Conservation (phyloP, 2,888 invertebrate species). For the Euproctis similis region DNA sequence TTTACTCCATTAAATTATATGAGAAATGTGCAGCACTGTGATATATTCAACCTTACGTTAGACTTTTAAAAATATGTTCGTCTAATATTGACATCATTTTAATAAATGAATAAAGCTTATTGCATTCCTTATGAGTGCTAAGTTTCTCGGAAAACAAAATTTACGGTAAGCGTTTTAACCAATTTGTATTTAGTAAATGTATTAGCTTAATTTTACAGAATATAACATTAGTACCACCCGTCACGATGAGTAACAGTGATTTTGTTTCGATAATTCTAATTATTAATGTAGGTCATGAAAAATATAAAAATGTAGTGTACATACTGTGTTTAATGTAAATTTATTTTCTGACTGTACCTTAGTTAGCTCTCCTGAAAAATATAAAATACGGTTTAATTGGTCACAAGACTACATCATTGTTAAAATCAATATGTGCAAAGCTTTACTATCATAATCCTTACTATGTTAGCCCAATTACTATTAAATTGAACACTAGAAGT, state of each 20-base stretch:
- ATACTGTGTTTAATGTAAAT: background rate
- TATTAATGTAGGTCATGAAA: slow-evolving; percentile 27
- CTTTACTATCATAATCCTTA: no score
- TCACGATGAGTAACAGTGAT: background rate
- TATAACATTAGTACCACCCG: background rate
- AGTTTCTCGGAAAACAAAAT: slow-evolving; percentile 36
- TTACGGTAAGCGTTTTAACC: slow-evolving; percentile 30
- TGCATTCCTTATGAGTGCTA: slow-evolving; percentile 38
- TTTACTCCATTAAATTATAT: slow-evolving; percentile 36
- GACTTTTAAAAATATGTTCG: slow-evolving; percentile 25
- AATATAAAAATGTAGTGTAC: slow-evolving; percentile 23
- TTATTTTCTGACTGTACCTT: no score
- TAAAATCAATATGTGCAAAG: no score
- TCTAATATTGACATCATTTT: slow-evolving; percentile 26
- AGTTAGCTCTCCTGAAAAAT: no score
- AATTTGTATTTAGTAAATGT: background rate
- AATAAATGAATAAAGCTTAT: slow-evolving; percentile 39
- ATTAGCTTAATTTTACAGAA: background rate
- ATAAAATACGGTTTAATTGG: no score
- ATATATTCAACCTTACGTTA: slow-evolving; percentile 27
- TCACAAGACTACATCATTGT: no score
- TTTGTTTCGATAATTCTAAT: slow-evolving; percentile 6
- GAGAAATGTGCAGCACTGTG: slow-evolving; percentile 39
- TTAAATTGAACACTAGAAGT: no score
- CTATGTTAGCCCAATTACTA: no score